A percentile compares a stretch with the other conserved stretches of the same genome.
Conservation (phyloP, 2,888 invertebrate species). For the Dicranocentrus wangi region DNA sequence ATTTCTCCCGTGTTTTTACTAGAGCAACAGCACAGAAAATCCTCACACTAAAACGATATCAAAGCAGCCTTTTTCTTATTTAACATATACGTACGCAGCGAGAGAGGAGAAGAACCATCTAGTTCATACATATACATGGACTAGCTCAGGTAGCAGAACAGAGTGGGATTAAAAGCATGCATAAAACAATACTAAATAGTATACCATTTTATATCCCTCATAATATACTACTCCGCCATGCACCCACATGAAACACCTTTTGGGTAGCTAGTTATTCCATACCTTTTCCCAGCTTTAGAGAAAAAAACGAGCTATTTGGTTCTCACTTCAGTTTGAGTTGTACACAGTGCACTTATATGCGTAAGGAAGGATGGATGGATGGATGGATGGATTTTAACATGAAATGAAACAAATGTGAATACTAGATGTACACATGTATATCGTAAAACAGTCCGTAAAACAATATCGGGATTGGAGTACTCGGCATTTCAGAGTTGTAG, state of each 20-base stretch:
- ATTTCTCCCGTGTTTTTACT: conserved; percentile 43
- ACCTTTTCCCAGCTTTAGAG: too few species aligned
- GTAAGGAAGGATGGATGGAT: too few species aligned
- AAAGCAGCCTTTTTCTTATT: too few species aligned
- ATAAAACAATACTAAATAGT: neutral
- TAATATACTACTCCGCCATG: neutral
- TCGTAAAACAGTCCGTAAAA: conserved; percentile 43
- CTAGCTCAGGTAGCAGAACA: neutral
- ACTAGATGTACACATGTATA: neutral
- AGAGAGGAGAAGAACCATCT: neutral
- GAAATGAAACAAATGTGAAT: conserved; percentile 5
- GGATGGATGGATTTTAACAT: too few species aligned
- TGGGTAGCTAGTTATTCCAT: too few species aligned
- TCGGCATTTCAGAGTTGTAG: neutral
- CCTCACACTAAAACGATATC: too few species aligned
- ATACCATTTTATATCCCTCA: neutral
- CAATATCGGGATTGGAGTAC: conserved; percentile 41
- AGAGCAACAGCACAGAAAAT: conserved; percentile 11
- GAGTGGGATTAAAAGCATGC: neutral
- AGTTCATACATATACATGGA: conserved; percentile 46
- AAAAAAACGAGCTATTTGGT: too few species aligned
- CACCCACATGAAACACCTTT: too few species aligned
- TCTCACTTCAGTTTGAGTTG: too few species aligned
- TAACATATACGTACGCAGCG: too few species aligned
- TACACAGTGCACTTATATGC: too few species aligned